A percentile compares a stretch with the other conserved stretches of the same genome.
Conservation (phyloP, 2,113 vertebrate genomes). For the Eptesicus fuscus region DNA sequence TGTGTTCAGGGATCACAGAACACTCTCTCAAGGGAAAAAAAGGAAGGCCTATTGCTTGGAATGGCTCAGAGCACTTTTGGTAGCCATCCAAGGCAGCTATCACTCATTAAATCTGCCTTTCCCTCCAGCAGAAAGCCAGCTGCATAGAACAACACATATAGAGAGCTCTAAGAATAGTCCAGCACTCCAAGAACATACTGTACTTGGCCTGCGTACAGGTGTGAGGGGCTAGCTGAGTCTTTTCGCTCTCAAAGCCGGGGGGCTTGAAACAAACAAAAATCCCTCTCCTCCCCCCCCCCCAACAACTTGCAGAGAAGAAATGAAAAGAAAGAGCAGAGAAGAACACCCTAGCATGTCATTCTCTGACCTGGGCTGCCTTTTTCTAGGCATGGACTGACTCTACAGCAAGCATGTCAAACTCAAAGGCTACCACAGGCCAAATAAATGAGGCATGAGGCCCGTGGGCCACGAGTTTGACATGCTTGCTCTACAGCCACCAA, state of each 20-base stretch:
- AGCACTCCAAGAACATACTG: constrained; percentile 34
- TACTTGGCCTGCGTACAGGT: constrained; percentile 6
- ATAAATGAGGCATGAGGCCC: too few species aligned
- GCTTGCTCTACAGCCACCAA: background rate
- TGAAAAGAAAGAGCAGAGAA: background rate
- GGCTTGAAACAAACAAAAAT: constrained; percentile 30
- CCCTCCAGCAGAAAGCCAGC: constrained; percentile 52
- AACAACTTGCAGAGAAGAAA: constrained; percentile 37
- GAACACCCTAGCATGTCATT: background rate
- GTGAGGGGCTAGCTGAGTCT: background rate
- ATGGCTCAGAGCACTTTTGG: constrained; percentile 58
- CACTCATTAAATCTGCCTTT: constrained; percentile 59
- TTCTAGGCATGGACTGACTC: background rate
- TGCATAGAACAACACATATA: constrained; percentile 44
- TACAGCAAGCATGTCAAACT: too few species aligned
- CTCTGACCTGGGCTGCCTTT: constrained; percentile 15
- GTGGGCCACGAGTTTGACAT: too few species aligned
- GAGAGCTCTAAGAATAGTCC: constrained; percentile 59
- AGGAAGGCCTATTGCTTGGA: constrained; percentile 52
- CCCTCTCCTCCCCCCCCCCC: background rate
- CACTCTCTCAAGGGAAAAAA: constrained; percentile 46
- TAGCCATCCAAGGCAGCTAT: constrained; percentile 46
- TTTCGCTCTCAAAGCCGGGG: constrained; percentile 11
- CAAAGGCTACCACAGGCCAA: too few species aligned
- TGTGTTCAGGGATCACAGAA: constrained; percentile 50